A percentile compares a stretch with the other conserved stretches of the same genome.
These are phyloP conservation scores for Chascanopsetta lugubris DNA, from an alignment of 2,113 vertebrate genomes.

Conservation along the genomic window DNA sequence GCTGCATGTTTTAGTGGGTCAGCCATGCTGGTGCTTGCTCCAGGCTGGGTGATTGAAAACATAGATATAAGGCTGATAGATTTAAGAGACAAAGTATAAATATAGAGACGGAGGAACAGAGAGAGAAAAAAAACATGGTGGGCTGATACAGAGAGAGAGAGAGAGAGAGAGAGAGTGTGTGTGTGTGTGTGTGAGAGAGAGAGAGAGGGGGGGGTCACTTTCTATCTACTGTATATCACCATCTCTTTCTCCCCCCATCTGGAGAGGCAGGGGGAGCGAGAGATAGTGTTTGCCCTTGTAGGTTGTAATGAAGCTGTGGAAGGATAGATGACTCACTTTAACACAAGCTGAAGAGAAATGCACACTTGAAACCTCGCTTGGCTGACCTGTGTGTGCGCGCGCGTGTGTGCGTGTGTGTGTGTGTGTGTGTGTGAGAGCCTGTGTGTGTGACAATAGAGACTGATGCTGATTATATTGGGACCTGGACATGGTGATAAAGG, in stretches of 20 bases:
- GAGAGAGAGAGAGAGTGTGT: constrained; percentile 9
- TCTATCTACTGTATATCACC: constrained; percentile 62
- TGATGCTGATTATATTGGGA: constrained; percentile 68
- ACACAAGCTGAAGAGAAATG: constrained; percentile 68
- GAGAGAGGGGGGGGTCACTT: constrained; percentile 63
- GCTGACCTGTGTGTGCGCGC: constrained; percentile 53
- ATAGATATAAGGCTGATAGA: constrained; percentile 49
- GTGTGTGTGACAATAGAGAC: constrained; percentile 58
- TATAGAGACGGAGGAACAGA: constrained; percentile 61
- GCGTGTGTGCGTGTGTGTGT: constrained; percentile 13
- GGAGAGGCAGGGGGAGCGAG: constrained; percentile 61
- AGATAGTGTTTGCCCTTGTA: constrained; percentile 80
- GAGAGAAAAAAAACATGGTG: constrained; percentile 50
- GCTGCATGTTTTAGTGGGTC: constrained; percentile 22
- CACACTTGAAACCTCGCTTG: constrained; percentile 68
- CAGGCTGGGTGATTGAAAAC: constrained; percentile 44
- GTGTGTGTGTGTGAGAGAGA: no score
- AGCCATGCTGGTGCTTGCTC: constrained; percentile 42
- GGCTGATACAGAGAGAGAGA: constrained; percentile 36
- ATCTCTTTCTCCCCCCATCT: constrained; percentile 51
- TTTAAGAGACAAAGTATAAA: constrained; percentile 60
- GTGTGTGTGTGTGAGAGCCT: constrained; percentile 11
- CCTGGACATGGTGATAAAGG: constrained; percentile 60
- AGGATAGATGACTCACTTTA: constrained; percentile 79
- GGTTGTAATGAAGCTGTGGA: constrained; percentile 79